These are phyloP conservation scores for Oncopodura yosiiana DNA, from an alignment of 1,140 invertebrate species.

Conservation along the genomic window DNA sequence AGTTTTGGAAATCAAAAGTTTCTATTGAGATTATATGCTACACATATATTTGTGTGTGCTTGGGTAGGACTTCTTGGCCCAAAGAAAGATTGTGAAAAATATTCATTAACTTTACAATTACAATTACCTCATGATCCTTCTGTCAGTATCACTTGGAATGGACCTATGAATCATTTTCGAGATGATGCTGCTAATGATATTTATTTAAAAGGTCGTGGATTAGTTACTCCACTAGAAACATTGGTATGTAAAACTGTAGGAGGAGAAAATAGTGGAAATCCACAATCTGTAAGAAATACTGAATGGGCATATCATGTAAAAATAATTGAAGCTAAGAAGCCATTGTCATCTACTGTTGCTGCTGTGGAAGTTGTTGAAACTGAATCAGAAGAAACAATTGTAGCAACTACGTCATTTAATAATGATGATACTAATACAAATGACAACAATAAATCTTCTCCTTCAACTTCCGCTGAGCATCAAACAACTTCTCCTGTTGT, in stretches of 20 bases:
- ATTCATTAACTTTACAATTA: slow-evolving; percentile 8
- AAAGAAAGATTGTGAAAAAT: slow-evolving; percentile 19
- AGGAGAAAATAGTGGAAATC: too few species aligned
- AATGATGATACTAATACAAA: too few species aligned
- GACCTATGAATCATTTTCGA: slow-evolving; percentile 19
- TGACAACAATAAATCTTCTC: too few species aligned
- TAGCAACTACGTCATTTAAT: too few species aligned
- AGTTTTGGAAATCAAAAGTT: slow-evolving; percentile 11
- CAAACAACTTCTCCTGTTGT: too few species aligned
- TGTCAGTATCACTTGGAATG: slow-evolving; percentile 17
- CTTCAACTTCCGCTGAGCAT: too few species aligned
- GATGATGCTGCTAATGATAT: slow-evolving; percentile 16
- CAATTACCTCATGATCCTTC: slow-evolving; percentile 1
- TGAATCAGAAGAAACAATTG: too few species aligned
- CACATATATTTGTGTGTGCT: slow-evolving; percentile 6
- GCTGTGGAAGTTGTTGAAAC: too few species aligned
- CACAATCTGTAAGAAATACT: neutral
- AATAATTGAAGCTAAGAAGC: slow-evolving; percentile 5
- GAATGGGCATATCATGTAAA: slow-evolving; percentile 25
- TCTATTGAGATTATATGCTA: slow-evolving; percentile 14
- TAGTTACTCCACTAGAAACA: slow-evolving; percentile 1
- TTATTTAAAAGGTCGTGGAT: slow-evolving; percentile 1
- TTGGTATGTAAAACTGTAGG: neutral
- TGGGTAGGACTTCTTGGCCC: slow-evolving; percentile 22
- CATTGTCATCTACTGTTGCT: neutral